A percentile compares a stretch with the other conserved stretches of the same genome.
Evolutionary conservation across 2,888 invertebrate species (phyloP).

Genomic region (Leucoptera coffeella): DNA sequence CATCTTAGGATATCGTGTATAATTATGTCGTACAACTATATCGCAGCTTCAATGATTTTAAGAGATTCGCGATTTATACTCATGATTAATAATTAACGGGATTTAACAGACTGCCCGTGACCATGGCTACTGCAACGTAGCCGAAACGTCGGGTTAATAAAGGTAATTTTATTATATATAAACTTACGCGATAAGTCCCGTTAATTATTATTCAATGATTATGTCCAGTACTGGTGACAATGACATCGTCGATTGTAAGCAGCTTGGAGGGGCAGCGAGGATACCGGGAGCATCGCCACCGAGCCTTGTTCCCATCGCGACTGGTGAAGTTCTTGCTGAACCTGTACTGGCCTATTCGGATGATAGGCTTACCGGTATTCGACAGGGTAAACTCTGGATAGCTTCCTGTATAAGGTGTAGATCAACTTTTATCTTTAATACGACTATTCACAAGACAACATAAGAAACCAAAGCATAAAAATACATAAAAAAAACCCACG

Average conservation of each 20-base stretch:
- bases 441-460: background rate
- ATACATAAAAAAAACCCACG: background rate
- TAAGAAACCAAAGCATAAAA: background rate
- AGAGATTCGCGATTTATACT: too few relatives aligned
- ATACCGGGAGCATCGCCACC: constrained; percentile 1
- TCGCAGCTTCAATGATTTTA: too few relatives aligned
- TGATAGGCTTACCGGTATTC: constrained; percentile 11
- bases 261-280: constrained; percentile 2
- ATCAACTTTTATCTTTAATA: background rate
- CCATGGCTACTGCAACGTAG: too few relatives aligned
- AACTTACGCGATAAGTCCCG: too few relatives aligned
- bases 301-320: background rate
- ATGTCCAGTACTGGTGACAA: constrained; percentile 5
- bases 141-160: too few relatives aligned
- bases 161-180: too few relatives aligned
- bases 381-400: constrained; percentile 6
- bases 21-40: too few relatives aligned
- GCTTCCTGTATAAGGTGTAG: background rate
- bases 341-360: constrained; percentile 10
- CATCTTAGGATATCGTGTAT: too few relatives aligned
- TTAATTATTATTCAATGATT: constrained; percentile 8
- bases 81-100: too few relatives aligned
- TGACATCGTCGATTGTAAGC: constrained; percentile 2
- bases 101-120: too few relatives aligned
- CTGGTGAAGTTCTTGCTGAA: constrained; percentile 8